Conservation (phyloP, 2,797 vertebrate species). For the Hoplostethus mediterraneus region DNA sequence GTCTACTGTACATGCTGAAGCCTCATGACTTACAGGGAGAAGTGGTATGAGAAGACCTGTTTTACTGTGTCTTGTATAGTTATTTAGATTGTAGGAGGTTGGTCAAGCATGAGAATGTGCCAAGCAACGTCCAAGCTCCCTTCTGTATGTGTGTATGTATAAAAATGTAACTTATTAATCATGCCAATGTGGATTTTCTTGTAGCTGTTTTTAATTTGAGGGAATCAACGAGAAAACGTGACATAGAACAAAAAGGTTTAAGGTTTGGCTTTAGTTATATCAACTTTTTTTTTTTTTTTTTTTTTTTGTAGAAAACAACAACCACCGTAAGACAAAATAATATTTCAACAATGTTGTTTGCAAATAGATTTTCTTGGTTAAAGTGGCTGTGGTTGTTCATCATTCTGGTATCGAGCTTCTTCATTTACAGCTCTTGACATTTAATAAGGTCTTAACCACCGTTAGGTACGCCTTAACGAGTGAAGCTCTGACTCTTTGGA, state of each 20-base stretch:
- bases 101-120: conserved; percentile 80
- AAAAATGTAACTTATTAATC: conserved; percentile 85
- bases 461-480: conserved; percentile 82
- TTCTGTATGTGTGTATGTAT: conserved; percentile 80
- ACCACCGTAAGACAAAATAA: conserved; percentile 47
- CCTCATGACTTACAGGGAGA: conserved; percentile 68
- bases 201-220: conserved; percentile 81
- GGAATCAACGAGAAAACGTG: conserved; percentile 63
- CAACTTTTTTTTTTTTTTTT: conserved; percentile 38
- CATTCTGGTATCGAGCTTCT: conserved; percentile 53
- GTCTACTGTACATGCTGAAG: conserved; percentile 64
- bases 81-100: conserved; percentile 83
- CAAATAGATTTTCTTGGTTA: conserved; percentile 51
- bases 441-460: conserved; percentile 75
- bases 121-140: conserved; percentile 79
- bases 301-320: conserved; percentile 62
- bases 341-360: conserved; percentile 47
- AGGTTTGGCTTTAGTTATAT: conserved; percentile 47
- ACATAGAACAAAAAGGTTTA: conserved; percentile 49
- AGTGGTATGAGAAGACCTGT: conserved; percentile 66
- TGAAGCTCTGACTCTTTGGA: conserved; percentile 51
- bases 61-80: conserved; percentile 83
- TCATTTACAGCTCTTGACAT: conserved; percentile 58
- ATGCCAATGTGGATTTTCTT: conserved; percentile 86
- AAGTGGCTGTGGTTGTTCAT: conserved; percentile 54